Percentiles rank a stretch among this genome's conserved stretches.
phyloP scores from a whole-genome alignment of 2,797 vertebrate species.

The Danio jaintianensis region DNA sequence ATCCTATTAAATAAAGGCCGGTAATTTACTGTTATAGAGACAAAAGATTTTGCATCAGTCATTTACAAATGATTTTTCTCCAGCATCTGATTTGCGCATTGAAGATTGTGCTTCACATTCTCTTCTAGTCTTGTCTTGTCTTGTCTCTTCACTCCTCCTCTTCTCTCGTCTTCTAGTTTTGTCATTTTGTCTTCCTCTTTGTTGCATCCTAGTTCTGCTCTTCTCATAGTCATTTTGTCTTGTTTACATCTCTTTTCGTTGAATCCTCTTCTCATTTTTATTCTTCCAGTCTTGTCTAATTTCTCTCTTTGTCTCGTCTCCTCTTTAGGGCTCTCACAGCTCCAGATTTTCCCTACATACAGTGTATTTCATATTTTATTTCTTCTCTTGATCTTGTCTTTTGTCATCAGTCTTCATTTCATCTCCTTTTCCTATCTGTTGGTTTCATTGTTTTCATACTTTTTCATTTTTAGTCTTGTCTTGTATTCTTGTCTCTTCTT shows the following conservation, averaged over 20 bases:
- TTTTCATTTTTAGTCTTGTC: not conserved
- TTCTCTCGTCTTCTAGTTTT: not conserved
- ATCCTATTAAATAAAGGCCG: constrained; percentile 35
- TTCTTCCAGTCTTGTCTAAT: not conserved
- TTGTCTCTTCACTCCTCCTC: not conserved
- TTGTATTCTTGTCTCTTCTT: not conserved
- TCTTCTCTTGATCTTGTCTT: not conserved
- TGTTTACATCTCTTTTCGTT: not conserved
- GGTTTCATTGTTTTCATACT: not conserved
- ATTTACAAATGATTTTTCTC: not conserved
- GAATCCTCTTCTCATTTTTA: not conserved
- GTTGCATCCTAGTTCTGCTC: not conserved
- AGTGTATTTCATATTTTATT: not conserved
- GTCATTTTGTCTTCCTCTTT: not conserved
- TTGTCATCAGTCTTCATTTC: not conserved
- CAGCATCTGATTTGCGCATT: not conserved
- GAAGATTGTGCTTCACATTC: not conserved
- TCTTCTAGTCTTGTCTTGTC: not conserved
- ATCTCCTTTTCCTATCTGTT: not conserved
- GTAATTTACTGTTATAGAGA: constrained; percentile 37
- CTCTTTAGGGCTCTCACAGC: too few relatives aligned
- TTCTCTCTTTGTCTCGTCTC: not conserved
- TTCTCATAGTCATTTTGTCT: not conserved
- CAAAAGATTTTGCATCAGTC: constrained; percentile 22
- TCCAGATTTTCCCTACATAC: too few relatives aligned